Evolutionary conservation across 1,140 invertebrate genomes (phyloP).

Genomic region (Hylaeus volcanicus): DNA sequence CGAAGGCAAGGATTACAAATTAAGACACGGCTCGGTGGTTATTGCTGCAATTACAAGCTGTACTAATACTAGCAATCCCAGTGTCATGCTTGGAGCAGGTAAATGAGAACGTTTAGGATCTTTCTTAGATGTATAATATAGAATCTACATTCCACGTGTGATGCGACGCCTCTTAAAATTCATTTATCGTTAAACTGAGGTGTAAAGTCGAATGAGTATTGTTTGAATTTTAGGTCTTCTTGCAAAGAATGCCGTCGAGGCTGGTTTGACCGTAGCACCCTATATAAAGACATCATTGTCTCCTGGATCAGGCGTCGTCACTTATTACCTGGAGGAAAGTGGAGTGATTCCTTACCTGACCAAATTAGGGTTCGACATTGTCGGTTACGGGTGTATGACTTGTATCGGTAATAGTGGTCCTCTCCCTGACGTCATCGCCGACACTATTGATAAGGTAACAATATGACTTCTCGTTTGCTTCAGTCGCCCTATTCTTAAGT

Average conservation of each 20-base stretch:
- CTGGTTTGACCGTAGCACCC: slow-evolving; percentile 92
- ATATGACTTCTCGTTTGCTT: not conserved
- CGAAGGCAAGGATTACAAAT: slow-evolving; percentile 90
- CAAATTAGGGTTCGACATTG: slow-evolving; percentile 94
- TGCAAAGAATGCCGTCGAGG: slow-evolving; percentile 96
- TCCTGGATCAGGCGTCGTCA: slow-evolving; percentile 98
- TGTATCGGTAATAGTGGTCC: slow-evolving; percentile 99
- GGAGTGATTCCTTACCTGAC: slow-evolving; percentile 94
- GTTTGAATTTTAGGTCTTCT: slow-evolving; percentile 86
- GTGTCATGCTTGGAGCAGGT: slow-evolving; percentile 97
- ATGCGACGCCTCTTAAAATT: too few relatives aligned
- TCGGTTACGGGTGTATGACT: slow-evolving; percentile 99
- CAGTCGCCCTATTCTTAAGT: not conserved
- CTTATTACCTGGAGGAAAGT: slow-evolving; percentile 94
- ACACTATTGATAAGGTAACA: slow-evolving; percentile 94
- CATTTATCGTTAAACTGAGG: not conserved
- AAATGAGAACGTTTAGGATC: slow-evolving; percentile 16
- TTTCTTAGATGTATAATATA: not conserved
- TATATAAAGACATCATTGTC: slow-evolving; percentile 98
- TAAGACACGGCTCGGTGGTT: slow-evolving; percentile 96
- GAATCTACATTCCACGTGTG: too few relatives aligned
- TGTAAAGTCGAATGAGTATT: not conserved
- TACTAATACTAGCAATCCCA: slow-evolving; percentile 99
- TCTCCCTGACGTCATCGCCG: slow-evolving; percentile 93
- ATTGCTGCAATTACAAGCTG: slow-evolving; percentile 99